phyloP scores from a whole-genome alignment of 2,797 vertebrate genomes.

The Amblyopsis hoosieri region DNA sequence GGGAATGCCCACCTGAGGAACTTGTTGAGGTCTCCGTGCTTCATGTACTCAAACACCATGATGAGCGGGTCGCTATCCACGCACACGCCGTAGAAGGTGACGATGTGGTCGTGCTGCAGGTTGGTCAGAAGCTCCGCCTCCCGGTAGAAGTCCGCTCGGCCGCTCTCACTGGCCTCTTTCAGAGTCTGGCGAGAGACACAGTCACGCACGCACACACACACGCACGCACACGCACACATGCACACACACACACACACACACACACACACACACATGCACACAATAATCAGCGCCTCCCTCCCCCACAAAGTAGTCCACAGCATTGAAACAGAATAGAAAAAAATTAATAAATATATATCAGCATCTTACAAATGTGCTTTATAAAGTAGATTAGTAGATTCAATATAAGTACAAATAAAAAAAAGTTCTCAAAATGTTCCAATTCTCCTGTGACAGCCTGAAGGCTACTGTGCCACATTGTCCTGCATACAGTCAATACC shows the following conservation, averaged over 20 bases:
- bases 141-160: conserved; percentile 94
- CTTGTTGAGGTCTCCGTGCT: conserved; percentile 97
- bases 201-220: conserved; percentile 5
- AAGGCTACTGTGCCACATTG: too few relatives aligned
- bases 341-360: too few relatives aligned
- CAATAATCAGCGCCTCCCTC: background rate
- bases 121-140: conserved; percentile 98
- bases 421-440: too few relatives aligned
- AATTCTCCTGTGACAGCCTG: too few relatives aligned
- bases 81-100: conserved; percentile 97
- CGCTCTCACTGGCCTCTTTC: conserved; percentile 96
- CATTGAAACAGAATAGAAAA: too few relatives aligned
- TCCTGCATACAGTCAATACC: conserved; percentile 6
- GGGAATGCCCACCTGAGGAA: conserved; percentile 88
- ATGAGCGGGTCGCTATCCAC: conserved; percentile 97
- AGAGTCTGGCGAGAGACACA: conserved; percentile 80
- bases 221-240: background rate
- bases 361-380: too few relatives aligned
- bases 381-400: too few relatives aligned
- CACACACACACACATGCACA: conserved; percentile 3
- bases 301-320: too few relatives aligned
- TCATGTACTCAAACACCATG: conserved; percentile 99
- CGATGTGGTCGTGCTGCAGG: conserved; percentile 96
- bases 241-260: background rate
- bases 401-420: too few relatives aligned